These are phyloP conservation scores for Brienomyrus brachyistius DNA, from an alignment of 2,113 vertebrate genomes.

Conservation along the genomic window DNA sequence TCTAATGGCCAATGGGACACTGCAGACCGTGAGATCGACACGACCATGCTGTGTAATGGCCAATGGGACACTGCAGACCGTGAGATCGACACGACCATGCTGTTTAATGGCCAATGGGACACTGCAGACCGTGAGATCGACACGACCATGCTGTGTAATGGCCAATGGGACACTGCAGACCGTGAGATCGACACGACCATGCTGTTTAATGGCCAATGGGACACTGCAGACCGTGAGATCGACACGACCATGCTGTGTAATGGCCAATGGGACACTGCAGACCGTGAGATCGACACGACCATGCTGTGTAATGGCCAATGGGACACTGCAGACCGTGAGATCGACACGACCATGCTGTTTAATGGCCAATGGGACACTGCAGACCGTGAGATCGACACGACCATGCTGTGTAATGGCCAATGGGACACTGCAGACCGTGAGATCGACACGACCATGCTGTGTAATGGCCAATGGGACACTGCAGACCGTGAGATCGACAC, in stretches of 20 bases:
- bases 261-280: background rate
- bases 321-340: background rate
- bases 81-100: too few species aligned
- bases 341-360: background rate
- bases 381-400: too few species aligned
- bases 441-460: too few species aligned
- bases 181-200: too few species aligned
- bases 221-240: background rate
- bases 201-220: background rate
- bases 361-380: background rate
- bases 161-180: background rate
- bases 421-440: background rate
- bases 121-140: background rate
- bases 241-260: background rate
- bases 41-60: background rate
- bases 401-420: background rate
- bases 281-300: too few species aligned
- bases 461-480: background rate
- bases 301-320: background rate
- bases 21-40: too few species aligned
- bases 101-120: background rate
- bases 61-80: background rate
- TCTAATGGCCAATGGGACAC: background rate
- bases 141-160: background rate
- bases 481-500: too few species aligned